Evolutionary conservation across 2,888 invertebrate species (phyloP), one percentile per base, ranked within the genome.

Genomic region (Thecophora atra): DNA sequence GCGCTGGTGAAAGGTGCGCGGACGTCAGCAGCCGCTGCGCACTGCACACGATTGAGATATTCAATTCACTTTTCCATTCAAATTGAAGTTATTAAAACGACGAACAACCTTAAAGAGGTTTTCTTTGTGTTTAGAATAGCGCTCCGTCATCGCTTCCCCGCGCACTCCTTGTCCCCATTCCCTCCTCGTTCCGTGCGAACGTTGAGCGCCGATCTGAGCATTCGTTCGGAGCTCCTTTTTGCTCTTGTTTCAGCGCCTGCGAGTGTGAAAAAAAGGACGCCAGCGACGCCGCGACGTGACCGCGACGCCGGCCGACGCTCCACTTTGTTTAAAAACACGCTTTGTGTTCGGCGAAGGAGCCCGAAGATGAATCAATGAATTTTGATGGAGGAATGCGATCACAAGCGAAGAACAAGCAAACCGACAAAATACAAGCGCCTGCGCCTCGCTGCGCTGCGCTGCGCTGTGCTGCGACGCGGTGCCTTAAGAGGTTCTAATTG

Each of bases 401-500:
- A 24, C 17, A 47, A 54, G 24, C 26, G 60, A 62, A 68, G 37
- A 73, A 74, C 72, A 76, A 72, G 63, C 71, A 68, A 70, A 73
- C 71, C 70, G 73, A 74, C 75, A 74, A 77, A 79, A 71, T 66
- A 66, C 78, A 81, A 81, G 80, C 80, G 80, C 67, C 76, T 74
- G 73, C 70, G 72, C 74, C 72, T n/a, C n/a, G n/a, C n/a, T n/a
- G n/a, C n/a, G n/a, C n/a, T 19, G 19, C 11, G 37, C 58, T n/a
- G n/a, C n/a, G n/a, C 37, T 15, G 64, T 21, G 21, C 17, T 11
- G 26, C 3, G n/a, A 21, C 15, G 21, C 15, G 60, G 42, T 56
- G 69, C 64, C 70, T 65, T 70, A 56, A 70, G 66, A 67, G 68
- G 44, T 68, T 71, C 73, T 71, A 73, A 73, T 71, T 68, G 73